These are phyloP conservation scores for Donacobius atricapilla DNA, from an alignment of 2,113 vertebrate genomes.

Conservation along the genomic window DNA sequence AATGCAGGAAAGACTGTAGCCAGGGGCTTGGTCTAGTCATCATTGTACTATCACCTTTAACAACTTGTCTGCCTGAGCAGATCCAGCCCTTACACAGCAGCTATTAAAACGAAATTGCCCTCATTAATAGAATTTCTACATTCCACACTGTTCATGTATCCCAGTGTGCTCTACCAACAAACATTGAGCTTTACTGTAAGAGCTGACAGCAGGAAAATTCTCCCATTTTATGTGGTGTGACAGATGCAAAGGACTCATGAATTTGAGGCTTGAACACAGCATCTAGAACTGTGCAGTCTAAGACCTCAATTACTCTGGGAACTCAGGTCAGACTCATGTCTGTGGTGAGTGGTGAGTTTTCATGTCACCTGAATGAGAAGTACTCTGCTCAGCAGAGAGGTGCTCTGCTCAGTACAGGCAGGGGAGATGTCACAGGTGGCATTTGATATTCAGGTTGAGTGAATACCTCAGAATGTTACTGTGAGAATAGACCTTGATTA, in stretches of 20 bases:
- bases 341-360: neutral
- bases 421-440: neutral
- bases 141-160: neutral
- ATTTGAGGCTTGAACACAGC: fast-evolving
- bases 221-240: neutral
- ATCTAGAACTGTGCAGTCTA: neutral
- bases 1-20: neutral
- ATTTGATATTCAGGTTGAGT: neutral
- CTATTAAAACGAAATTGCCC: constrained; percentile 34
- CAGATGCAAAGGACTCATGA: neutral
- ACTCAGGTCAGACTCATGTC: neutral
- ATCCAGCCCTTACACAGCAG: neutral
- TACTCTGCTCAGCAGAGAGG: neutral
- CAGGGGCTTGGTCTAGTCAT: constrained; percentile 16
- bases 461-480: neutral
- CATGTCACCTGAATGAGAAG: neutral
- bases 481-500: neutral
- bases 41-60: constrained; percentile 8
- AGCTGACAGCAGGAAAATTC: neutral
- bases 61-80: constrained; percentile 37
- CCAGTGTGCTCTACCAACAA: neutral
- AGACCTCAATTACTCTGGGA: neutral
- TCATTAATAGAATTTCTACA: constrained; percentile 32
- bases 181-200: neutral
- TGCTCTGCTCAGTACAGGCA: neutral